Evolutionary conservation across 1,140 invertebrate genomes (phyloP), one percentile per base, ranked within the genome.

Genomic region (Drosophila eugracilis): DNA sequence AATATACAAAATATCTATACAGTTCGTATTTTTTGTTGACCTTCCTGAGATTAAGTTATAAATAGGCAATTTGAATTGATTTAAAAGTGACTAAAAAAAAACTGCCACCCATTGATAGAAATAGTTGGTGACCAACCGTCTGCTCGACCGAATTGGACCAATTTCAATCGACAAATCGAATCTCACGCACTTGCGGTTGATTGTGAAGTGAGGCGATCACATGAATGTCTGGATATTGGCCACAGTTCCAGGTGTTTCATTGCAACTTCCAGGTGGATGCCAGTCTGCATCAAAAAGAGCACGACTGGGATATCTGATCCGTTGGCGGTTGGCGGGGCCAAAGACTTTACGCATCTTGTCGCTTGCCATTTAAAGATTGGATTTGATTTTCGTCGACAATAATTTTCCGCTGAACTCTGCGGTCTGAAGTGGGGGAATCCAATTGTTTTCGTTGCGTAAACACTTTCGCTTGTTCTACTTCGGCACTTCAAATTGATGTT

Each of bases 141-240:
- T 44, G 41, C 41, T 44, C 6, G 21, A 9, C n/a, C 4, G 5
- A 44, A 6, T 24, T 17, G 36, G 34, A 58, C 58, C 50, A 36
- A 52, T 70, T 53, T 60, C 41, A 36, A 48, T 44, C 48, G 57
- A 70, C 69, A 70, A 78, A 86, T 78, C 74, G 78, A 70, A 78
- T 81, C 63, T 71, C 78, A 88, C 75, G 65, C 83, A 72, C 44
- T 67, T 88, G 77, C 58, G 81, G 74, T 81, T 75, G 80, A 88
- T 86, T 83, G 74, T 78, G 52, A 58, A 78, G 47, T 41, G 65
- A 80, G 75, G 55, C 57, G 57, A 55, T 57, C 39, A 41, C 39
- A 12, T 1, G 12, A 10, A 41, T 15, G 44, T 42, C 63, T 65
- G 57, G 22, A 37, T 15, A 12, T 24, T 15, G 21, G 65, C 55